Percentiles rank a stretch among this genome's conserved stretches.
Conservation (phyloP, 2,113 vertebrate species). For the Trogon surrucura region DNA sequence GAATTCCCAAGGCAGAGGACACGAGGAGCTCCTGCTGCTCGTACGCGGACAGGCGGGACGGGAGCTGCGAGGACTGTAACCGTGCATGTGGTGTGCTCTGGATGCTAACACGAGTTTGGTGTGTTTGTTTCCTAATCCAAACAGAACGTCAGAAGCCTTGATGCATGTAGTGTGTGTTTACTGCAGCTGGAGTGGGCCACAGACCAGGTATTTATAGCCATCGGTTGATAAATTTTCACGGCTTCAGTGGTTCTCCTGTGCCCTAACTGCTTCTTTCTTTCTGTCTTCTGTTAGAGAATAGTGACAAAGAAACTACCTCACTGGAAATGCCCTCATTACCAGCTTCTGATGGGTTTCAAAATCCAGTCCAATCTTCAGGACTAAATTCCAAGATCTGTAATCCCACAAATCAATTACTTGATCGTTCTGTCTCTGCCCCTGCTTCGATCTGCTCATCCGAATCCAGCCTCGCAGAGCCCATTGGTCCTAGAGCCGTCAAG, state of each 20-base stretch:
- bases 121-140: constrained; percentile 92
- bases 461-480: constrained; percentile 50
- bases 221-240: not conserved
- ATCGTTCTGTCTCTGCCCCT: constrained; percentile 80
- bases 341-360: constrained; percentile 80
- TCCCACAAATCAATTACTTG: constrained; percentile 72
- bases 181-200: constrained; percentile 96
- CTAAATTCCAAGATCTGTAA: constrained; percentile 73
- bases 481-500: constrained; percentile 18
- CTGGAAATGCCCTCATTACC: constrained; percentile 85
- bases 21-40: not conserved
- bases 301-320: constrained; percentile 99
- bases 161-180: constrained; percentile 93
- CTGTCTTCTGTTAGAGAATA: constrained; percentile 76
- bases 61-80: constrained; percentile 11
- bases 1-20: not conserved
- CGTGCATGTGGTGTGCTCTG: constrained; percentile 86
- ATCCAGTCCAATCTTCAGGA: constrained; percentile 78
- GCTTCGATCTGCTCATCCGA: constrained; percentile 62
- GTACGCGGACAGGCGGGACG: not conserved
- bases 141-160: constrained; percentile 97
- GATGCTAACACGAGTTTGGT: constrained; percentile 85
- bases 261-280: constrained; percentile 36
- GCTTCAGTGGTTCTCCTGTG: not conserved
- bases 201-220: constrained; percentile 92